phyloP scores from a whole-genome alignment of 1,140 invertebrate genomes.

The Drosophila nigrodunni region DNA sequence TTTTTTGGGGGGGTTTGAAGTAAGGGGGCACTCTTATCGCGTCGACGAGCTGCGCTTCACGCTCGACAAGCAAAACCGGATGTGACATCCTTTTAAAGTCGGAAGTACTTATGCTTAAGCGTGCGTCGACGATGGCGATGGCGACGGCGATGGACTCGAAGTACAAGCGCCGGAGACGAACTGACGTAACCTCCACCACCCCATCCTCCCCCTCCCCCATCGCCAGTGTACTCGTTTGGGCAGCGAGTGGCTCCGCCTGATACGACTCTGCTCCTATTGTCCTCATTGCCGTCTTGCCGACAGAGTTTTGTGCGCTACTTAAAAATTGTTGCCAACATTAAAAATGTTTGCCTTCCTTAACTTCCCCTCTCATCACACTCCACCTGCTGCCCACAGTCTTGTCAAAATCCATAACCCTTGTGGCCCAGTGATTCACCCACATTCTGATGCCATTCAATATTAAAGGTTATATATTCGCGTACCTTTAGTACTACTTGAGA shows the following conservation, averaged over 20 bases:
- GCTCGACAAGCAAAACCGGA: slow-evolving; percentile 80
- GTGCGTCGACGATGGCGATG: slow-evolving; percentile 60
- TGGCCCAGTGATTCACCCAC: slow-evolving; percentile 12
- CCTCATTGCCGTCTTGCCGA: slow-evolving; percentile 41
- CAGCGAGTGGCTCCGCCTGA: slow-evolving; percentile 23
- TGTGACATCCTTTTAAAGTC: slow-evolving; percentile 84
- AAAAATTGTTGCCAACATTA: slow-evolving; percentile 77
- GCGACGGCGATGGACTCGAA: slow-evolving; percentile 33
- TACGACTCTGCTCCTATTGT: slow-evolving; percentile 5
- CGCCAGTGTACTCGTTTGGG: neutral
- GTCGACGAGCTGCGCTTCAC: slow-evolving; percentile 77
- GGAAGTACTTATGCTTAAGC: slow-evolving; percentile 84
- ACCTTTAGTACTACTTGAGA: neutral
- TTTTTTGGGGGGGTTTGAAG: neutral
- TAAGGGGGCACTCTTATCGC: slow-evolving; percentile 64
- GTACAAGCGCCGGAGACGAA: slow-evolving; percentile 22
- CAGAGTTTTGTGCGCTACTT: slow-evolving; percentile 72
- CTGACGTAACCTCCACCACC: slow-evolving; percentile 14
- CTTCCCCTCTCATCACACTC: neutral
- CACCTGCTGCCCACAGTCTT: neutral
- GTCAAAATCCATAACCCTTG: slow-evolving; percentile 29
- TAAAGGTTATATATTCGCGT: neutral
- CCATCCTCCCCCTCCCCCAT: neutral
- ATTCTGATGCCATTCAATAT: neutral
- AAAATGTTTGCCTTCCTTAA: slow-evolving; percentile 37